Percentiles rank a stretch among this genome's conserved stretches.
Evolutionary conservation across 2,888 invertebrate genomes (phyloP).

Genomic region (Cosmia trapezina): DNA sequence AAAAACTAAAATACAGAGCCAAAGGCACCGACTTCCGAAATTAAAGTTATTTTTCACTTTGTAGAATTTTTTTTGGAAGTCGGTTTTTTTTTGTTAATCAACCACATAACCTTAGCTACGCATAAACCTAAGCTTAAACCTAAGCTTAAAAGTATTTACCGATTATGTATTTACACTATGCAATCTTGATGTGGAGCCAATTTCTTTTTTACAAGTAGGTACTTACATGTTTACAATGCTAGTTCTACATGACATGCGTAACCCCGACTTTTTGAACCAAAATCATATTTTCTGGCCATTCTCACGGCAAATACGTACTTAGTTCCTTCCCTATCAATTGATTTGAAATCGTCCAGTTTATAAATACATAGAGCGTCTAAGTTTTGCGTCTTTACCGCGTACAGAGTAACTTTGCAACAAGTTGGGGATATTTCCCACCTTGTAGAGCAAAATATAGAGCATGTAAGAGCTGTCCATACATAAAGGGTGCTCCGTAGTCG

Average conservation of each 20-base stretch:
- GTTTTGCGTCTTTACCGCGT: neutral
- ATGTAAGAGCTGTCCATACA: conserved; percentile 45
- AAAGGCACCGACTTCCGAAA: too few species aligned
- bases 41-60: too few species aligned
- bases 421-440: conserved; percentile 27
- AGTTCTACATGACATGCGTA: neutral
- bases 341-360: neutral
- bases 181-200: neutral
- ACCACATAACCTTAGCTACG: too few species aligned
- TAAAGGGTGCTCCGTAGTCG: conserved; percentile 54
- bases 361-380: neutral
- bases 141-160: too few species aligned
- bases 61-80: too few species aligned
- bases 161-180: neutral
- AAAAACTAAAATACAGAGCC: too few species aligned
- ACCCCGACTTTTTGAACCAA: neutral
- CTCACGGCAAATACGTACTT: neutral
- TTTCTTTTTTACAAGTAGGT: neutral
- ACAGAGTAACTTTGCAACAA: conserved; percentile 15
- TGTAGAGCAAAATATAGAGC: conserved; percentile 48
- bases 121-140: too few species aligned
- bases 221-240: neutral
- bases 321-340: neutral
- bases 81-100: too few species aligned
- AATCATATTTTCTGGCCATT: neutral